A percentile compares a stretch with the other conserved stretches of the same genome.
Conservation (phyloP, 2,888 invertebrate species). For the Congeria kusceri region DNA sequence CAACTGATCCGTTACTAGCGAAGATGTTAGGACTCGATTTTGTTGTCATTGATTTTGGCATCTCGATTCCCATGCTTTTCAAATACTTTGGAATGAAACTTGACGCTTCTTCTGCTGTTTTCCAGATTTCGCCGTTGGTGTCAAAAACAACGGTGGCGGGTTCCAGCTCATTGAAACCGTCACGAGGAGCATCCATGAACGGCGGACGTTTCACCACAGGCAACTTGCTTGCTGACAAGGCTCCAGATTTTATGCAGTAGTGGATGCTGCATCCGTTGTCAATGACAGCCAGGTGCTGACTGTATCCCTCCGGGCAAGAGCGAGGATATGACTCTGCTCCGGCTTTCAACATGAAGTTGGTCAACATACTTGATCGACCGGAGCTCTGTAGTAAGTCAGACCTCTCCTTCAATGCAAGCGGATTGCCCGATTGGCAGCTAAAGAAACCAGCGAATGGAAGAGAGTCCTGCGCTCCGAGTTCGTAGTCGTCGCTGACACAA, state of each 20-base stretch:
- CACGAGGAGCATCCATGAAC: constrained; percentile 65
- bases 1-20: too few species aligned
- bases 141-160: constrained; percentile 40
- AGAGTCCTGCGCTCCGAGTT: constrained; percentile 65
- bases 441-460: constrained; percentile 79
- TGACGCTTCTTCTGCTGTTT: constrained; percentile 49
- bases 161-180: constrained; percentile 6
- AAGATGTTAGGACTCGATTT: not conserved
- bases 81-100: constrained; percentile 13
- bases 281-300: constrained; percentile 73
- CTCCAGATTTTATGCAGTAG: constrained; percentile 74
- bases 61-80: constrained; percentile 12
- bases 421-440: constrained; percentile 76
- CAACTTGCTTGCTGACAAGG: constrained; percentile 66
- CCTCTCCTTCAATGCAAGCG: constrained; percentile 51
- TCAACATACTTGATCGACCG: constrained; percentile 24
- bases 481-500: constrained; percentile 79
- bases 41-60: not conserved
- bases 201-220: constrained; percentile 76
- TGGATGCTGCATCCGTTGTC: constrained; percentile 77
- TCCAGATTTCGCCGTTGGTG: constrained; percentile 65
- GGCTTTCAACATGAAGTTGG: constrained; percentile 47
- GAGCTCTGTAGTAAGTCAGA: constrained; percentile 19
- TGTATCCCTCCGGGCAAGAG: constrained; percentile 76
- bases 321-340: constrained; percentile 66